phyloP scores from a whole-genome alignment of 2,113 vertebrate genomes.

The Hippocampus zosterae region DNA sequence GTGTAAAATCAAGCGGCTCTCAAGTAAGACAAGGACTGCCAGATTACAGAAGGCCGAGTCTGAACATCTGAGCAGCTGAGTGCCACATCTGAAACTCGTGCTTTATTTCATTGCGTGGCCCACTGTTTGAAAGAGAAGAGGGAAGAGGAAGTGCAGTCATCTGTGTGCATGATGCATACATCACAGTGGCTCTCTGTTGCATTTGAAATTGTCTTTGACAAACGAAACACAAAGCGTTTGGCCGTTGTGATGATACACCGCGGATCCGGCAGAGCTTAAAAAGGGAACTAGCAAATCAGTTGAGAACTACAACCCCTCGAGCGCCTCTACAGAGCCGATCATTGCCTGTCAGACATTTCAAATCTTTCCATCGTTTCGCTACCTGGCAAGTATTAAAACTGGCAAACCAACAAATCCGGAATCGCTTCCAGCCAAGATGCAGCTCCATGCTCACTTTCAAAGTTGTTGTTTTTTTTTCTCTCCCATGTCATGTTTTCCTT shows the following conservation, averaged over 20 bases:
- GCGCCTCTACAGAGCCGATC: not conserved
- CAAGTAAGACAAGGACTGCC: constrained; percentile 42
- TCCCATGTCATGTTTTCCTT: no score
- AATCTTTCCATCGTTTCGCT: not conserved
- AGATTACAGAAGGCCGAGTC: constrained; percentile 36
- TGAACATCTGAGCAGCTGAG: constrained; percentile 34
- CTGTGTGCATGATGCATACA: constrained; percentile 17
- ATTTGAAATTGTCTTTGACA: constrained; percentile 7
- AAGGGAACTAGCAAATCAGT: not conserved
- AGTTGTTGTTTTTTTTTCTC: no score
- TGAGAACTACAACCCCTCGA: not conserved
- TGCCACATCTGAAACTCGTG: constrained; percentile 36
- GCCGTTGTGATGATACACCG: not conserved
- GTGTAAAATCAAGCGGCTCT: constrained; percentile 35
- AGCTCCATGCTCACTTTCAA: no score
- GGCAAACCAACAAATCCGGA: not conserved
- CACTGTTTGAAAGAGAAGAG: constrained; percentile 21
- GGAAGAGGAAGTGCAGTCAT: constrained; percentile 29
- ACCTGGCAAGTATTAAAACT: not conserved
- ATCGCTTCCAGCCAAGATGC: not conserved
- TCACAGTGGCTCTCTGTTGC: not conserved
- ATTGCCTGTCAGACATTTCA: not conserved
- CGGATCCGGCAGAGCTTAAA: not conserved
- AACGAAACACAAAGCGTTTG: not conserved
- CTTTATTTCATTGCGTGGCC: constrained; percentile 36